Conservation (phyloP, 30 jellyfish, hydroid and myxozoan species). For the Turritopsis rubra region DNA sequence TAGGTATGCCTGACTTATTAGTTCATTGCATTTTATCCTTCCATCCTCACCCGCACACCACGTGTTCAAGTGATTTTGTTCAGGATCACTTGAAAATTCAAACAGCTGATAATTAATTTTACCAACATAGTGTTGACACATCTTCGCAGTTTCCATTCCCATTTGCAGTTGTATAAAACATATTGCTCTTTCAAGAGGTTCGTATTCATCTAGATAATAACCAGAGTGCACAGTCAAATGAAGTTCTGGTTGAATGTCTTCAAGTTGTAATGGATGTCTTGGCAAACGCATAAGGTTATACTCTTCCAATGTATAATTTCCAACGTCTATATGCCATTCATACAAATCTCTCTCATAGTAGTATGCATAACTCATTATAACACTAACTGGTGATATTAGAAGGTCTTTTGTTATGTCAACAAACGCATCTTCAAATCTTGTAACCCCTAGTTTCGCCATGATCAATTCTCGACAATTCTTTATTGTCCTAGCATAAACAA, state of each 20-base stretch:
- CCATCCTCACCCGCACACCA: neutral
- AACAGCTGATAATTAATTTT: neutral
- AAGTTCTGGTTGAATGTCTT: neutral
- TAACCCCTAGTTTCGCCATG: neutral
- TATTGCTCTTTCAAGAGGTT: neutral
- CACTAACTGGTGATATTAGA: neutral
- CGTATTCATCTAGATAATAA: neutral
- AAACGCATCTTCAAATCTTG: neutral
- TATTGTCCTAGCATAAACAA: neutral
- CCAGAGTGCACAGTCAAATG: neutral
- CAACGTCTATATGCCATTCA: neutral
- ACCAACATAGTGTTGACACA: neutral
- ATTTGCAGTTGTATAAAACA: neutral
- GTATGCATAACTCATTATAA: neutral
- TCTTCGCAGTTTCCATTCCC: neutral
- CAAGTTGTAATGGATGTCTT: neutral
- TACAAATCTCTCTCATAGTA: neutral
- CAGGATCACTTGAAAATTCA: neutral
- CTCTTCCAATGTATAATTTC: neutral
- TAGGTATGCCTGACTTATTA: neutral
- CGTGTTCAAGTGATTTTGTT: neutral
- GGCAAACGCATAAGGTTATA: neutral
- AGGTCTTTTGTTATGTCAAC: neutral
- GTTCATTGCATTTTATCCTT: neutral
- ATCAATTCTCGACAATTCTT: neutral